phyloP scores from a whole-genome alignment of 2,888 invertebrate genomes.

The Caenorhabditis sp. region DNA sequence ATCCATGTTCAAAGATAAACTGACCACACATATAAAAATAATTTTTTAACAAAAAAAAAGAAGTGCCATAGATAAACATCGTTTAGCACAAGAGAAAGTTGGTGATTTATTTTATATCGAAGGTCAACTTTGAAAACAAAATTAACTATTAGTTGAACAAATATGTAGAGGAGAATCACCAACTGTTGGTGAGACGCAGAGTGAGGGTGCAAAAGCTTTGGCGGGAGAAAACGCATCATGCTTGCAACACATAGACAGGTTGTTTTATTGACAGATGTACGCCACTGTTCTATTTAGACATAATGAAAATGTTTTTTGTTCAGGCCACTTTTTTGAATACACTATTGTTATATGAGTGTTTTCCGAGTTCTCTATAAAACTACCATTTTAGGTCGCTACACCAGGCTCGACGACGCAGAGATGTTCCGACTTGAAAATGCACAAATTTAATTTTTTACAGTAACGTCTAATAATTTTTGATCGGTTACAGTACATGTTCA shows the following conservation, averaged over 20 bases:
- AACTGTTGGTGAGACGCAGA: background rate
- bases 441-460: too few relatives aligned
- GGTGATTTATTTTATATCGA: background rate
- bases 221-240: background rate
- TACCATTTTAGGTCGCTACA: too few relatives aligned
- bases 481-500: too few relatives aligned
- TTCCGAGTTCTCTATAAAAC: too few relatives aligned
- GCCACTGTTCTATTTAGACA: background rate
- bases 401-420: too few relatives aligned
- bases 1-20: background rate
- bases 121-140: background rate
- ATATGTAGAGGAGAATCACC: background rate
- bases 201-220: background rate
- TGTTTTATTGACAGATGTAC: background rate
- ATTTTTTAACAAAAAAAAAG: too few relatives aligned
- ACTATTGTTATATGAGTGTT: too few relatives aligned
- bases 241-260: background rate
- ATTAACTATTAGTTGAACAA: background rate
- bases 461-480: too few relatives aligned
- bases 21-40: too few relatives aligned
- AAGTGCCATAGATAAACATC: background rate
- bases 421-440: too few relatives aligned
- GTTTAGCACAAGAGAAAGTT: background rate
- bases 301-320: background rate
- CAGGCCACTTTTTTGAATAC: too few relatives aligned